Conservation (phyloP, 2,797 vertebrate species). For the Lacerta bilineata region DNA sequence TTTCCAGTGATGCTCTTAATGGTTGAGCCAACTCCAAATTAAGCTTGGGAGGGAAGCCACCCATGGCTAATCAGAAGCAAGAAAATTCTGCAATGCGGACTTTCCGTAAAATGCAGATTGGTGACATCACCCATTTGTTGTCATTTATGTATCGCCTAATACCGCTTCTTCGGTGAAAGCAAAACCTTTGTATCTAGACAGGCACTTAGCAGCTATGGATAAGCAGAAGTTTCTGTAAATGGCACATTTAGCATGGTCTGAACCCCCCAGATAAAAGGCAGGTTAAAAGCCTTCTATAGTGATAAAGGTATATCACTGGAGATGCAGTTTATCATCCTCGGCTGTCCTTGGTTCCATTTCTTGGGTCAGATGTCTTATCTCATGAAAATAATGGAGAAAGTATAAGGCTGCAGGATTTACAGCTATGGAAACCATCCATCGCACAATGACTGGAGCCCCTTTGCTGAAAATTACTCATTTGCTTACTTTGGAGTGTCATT, state of each 20-base stretch:
- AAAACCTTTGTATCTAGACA: neutral
- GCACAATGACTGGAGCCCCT: constrained; percentile 19
- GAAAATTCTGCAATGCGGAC: neutral
- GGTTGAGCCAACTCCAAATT: neutral
- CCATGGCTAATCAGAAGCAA: neutral
- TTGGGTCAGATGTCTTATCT: neutral
- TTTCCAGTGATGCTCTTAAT: neutral
- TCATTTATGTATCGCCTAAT: neutral
- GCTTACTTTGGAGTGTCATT: neutral
- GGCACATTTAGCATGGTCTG: neutral
- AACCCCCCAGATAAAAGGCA: neutral
- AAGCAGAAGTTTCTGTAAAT: neutral
- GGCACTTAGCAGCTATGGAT: neutral
- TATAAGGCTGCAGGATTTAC: neutral
- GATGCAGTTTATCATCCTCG: constrained; percentile 19
- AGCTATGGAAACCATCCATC: neutral
- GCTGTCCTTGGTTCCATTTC: constrained; percentile 6
- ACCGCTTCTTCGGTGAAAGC: neutral
- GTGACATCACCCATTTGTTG: neutral
- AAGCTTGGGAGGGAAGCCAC: neutral
- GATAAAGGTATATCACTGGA: constrained; percentile 5
- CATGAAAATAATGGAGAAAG: neutral
- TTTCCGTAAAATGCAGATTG: neutral
- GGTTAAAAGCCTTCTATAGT: neutral
- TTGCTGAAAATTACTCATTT: neutral